These are phyloP conservation scores for Calephelis virginiensis DNA, from an alignment of 1,140 invertebrate species.

Conservation along the genomic window DNA sequence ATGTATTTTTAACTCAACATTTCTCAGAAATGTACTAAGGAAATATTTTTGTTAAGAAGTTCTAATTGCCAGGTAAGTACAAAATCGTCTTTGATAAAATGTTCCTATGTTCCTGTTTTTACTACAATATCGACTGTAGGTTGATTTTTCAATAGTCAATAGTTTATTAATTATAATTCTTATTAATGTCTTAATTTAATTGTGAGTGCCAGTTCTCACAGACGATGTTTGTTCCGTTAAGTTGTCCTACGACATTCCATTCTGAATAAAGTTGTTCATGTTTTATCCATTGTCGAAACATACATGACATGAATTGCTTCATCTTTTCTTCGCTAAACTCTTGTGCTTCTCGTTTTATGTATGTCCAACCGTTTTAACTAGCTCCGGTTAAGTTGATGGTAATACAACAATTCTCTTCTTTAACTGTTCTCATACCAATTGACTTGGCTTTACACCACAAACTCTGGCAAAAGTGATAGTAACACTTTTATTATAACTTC, in stretches of 20 bases:
- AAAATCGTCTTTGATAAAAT: no score
- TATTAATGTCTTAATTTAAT: slow-evolving; percentile 1
- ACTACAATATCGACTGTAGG: slow-evolving; percentile 6
- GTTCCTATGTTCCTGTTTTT: neutral
- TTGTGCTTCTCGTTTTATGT: slow-evolving; percentile 4
- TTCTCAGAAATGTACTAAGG: slow-evolving; percentile 1
- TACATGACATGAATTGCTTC: slow-evolving; percentile 1
- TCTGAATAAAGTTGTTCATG: neutral
- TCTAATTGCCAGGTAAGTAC: no score
- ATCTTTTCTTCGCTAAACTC: neutral
- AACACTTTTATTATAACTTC: neutral
- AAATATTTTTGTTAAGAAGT: slow-evolving; percentile 5
- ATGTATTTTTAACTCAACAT: neutral
- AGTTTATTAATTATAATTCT: slow-evolving; percentile 2
- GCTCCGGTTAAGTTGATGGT: neutral
- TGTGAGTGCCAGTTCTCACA: neutral
- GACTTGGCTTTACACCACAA: neutral
- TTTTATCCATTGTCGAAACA: neutral
- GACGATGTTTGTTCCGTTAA: neutral
- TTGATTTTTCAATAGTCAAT: neutral
- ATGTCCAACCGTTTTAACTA: neutral
- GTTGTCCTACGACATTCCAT: neutral
- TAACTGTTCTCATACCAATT: neutral
- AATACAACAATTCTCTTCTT: neutral
- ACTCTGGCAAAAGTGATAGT: neutral